Conservation (phyloP, 2,888 invertebrate species). For the Bimastos eiseni region DNA sequence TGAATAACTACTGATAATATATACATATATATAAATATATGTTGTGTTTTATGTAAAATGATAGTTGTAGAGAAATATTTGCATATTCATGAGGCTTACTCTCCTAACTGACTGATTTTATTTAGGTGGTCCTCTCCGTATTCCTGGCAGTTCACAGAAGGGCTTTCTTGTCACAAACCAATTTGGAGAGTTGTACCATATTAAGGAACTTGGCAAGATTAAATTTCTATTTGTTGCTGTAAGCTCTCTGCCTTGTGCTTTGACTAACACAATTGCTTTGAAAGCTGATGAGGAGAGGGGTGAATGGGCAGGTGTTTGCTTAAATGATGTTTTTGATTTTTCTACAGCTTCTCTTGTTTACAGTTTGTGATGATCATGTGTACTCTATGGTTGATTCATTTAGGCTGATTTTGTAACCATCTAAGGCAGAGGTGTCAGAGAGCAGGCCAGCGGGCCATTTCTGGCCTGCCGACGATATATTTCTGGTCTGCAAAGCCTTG, state of each 20-base stretch:
- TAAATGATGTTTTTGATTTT: constrained; percentile 1
- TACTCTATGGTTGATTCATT: neutral
- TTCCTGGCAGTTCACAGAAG: neutral
- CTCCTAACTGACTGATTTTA: neutral
- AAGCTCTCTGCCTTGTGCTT: neutral
- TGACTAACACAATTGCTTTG: neutral
- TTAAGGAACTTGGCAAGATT: constrained; percentile 15
- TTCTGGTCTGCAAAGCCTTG: too few relatives aligned
- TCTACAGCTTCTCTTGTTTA: neutral
- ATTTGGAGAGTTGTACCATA: neutral
- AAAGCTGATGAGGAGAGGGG: neutral
- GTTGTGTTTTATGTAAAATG: neutral
- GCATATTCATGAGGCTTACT: neutral
- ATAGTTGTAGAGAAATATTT: neutral
- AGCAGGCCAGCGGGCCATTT: too few relatives aligned
- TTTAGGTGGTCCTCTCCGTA: constrained; percentile 9
- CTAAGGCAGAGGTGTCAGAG: too few relatives aligned
- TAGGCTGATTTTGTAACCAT: neutral
- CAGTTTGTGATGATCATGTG: neutral
- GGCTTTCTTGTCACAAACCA: neutral
- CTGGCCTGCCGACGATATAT: too few relatives aligned
- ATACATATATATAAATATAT: too few relatives aligned
- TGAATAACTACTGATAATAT: neutral
- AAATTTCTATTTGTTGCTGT: neutral
- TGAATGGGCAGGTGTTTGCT: neutral